Evolutionary conservation across 2,888 invertebrate species (phyloP), one percentile per base, ranked within the genome.

Genomic region (Pollenia griseotomentosa): DNA sequence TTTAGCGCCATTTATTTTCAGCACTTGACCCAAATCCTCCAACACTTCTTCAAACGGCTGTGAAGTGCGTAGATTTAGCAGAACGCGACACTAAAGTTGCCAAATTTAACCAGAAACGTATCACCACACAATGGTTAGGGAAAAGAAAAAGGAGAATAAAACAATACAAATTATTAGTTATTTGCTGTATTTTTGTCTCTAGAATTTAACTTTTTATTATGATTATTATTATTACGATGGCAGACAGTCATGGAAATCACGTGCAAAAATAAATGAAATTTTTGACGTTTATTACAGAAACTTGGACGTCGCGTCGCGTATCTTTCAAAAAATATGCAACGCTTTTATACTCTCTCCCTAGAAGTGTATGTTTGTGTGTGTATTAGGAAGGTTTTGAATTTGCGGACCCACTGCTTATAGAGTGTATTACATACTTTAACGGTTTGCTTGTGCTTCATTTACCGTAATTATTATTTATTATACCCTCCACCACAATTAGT

Each of bases 11-110:
- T 96, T 97, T 96, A 98, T 97, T 94, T 97, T 98, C 88, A 99
- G 94, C 66, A 98, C 97, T 94, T 97, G 97, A 65, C 98, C 98
- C 91, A 99, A 95, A 94, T 99, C 98, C 93, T 97, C 97, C 82
- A 99, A 94, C 48, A 99, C 97, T 92, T 98, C 98, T 94, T 98
- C 98, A 92, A 98, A 99, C 0, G 98, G 97, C 91, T 98, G 98
- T 46, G 97, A 96, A 19, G 98, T 98, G 88, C 97, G 96, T 90
- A 98, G 95, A 93, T 99, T 99, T 87, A 99, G 94, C 89, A 99
- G 94, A 70, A 99, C 98, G 88, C 98, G 97, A 93, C 98, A 97
- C 97, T 98, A 94, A 48, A 90, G 90, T 46, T 44, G 55, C 46
- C 40, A 16, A 61, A 59, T 16, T 48, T 23, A 80, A n/a, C n/a